Conservation (phyloP, 2,888 invertebrate genomes). For the Acleris cristana region DNA sequence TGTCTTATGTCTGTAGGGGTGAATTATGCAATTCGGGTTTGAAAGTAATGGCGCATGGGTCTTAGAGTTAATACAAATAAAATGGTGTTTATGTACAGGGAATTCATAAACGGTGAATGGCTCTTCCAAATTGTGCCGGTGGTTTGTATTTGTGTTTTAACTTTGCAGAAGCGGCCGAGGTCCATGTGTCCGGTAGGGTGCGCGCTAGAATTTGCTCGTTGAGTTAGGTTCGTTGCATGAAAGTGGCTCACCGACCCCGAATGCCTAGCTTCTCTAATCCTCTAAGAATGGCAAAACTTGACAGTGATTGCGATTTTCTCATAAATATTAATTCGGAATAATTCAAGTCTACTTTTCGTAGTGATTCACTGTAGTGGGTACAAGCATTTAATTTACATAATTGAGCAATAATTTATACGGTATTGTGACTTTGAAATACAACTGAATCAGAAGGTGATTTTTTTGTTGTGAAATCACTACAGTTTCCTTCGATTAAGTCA, state of each 20-base stretch:
- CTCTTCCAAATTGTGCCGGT: conserved; percentile 10
- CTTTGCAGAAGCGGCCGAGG: conserved; percentile 64
- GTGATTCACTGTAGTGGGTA: conserved; percentile 21
- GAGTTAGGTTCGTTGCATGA: conserved; percentile 80
- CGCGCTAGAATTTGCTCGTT: conserved; percentile 72
- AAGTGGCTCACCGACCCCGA: conserved; percentile 44
- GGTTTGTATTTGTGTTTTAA: conserved; percentile 33
- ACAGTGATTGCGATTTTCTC: conserved; percentile 22
- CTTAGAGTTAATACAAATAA: too few species aligned
- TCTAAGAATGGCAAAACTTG: conserved; percentile 21
- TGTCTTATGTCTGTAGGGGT: too few species aligned
- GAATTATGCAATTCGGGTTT: too few species aligned
- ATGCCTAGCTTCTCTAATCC: conserved; percentile 7
- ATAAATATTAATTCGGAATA: conserved; percentile 38
- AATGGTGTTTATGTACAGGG: too few species aligned
- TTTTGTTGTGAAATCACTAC: neutral
- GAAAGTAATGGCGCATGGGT: too few species aligned
- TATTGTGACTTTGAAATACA: conserved; percentile 18
- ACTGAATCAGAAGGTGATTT: conserved; percentile 2
- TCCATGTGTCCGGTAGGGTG: conserved; percentile 56
- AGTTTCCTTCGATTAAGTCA: too few species aligned
- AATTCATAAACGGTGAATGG: too few species aligned
- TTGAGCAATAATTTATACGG: conserved; percentile 19
- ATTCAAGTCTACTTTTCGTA: conserved; percentile 32
- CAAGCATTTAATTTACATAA: conserved; percentile 18